Conservation (phyloP, 2,113 vertebrate genomes). For the Willisornis vidua region DNA sequence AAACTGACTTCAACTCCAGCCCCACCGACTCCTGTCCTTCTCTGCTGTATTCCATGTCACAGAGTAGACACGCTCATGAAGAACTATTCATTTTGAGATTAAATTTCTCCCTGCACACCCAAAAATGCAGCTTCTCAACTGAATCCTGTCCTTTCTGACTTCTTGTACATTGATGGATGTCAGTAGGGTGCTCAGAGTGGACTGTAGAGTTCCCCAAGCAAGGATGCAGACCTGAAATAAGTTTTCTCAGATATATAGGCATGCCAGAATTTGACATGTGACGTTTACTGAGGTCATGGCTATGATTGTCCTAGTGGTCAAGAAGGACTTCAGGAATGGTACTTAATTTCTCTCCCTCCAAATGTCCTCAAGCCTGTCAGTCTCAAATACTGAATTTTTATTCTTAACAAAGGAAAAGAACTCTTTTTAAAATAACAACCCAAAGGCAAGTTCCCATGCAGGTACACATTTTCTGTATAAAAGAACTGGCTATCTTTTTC, state of each 20-base stretch:
- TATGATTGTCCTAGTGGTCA: neutral
- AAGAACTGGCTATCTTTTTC: neutral
- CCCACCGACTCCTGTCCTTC: neutral
- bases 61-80: neutral
- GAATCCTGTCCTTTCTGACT: neutral
- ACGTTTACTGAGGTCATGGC: neutral
- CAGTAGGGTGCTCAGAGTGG: neutral
- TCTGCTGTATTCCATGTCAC: neutral
- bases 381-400: neutral
- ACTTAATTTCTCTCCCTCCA: neutral
- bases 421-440: neutral
- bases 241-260: neutral
- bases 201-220: neutral
- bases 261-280: neutral
- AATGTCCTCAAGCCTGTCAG: neutral
- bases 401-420: neutral
- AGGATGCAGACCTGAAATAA: neutral
- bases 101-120: neutral
- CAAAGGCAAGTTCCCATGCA: neutral
- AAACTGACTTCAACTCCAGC: neutral
- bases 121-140: neutral
- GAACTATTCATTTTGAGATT: neutral
- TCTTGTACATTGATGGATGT: neutral
- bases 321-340: neutral
- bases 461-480: fast-evolving